Evolutionary conservation across 1,140 invertebrate species (phyloP).

Genomic region (Drosophila aff.): DNA sequence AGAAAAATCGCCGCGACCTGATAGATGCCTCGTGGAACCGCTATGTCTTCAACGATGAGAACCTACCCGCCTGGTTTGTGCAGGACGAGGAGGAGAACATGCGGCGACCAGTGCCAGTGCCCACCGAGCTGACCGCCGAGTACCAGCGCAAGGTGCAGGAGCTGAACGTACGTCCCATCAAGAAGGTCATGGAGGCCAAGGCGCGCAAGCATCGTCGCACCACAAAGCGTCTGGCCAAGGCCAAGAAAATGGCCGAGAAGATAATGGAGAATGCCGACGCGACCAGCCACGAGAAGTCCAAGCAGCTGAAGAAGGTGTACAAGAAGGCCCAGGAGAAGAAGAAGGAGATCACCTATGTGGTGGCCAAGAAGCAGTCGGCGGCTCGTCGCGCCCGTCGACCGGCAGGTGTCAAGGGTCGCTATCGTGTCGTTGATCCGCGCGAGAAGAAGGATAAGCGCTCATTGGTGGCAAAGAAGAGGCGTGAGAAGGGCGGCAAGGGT

Average conservation of each 20-base stretch:
- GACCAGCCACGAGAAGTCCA: conserved; percentile 95
- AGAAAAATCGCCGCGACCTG: conserved; percentile 94
- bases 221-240: conserved; percentile 94
- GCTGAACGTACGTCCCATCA: conserved; percentile 97
- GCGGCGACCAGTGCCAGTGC: conserved; percentile 91
- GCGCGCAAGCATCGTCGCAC: conserved; percentile 97
- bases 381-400: conserved; percentile 92
- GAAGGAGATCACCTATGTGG: conserved; percentile 96
- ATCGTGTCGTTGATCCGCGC: conserved; percentile 96
- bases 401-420: conserved; percentile 95
- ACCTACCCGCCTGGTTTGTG: conserved; percentile 98
- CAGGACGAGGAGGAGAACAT: conserved; percentile 97
- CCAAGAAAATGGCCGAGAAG: conserved; percentile 97
- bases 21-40: conserved; percentile 96
- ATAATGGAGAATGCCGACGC: conserved; percentile 96
- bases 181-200: conserved; percentile 99
- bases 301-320: conserved; percentile 96
- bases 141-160: conserved; percentile 93
- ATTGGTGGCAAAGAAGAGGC: conserved; percentile 87
- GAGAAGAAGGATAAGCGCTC: conserved; percentile 97
- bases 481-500: conserved; percentile 54
- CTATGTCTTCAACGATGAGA: conserved; percentile 94
- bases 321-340: conserved; percentile 96
- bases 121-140: conserved; percentile 91
- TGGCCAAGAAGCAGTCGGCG: conserved; percentile 95